phyloP scores from a whole-genome alignment of 2,888 invertebrate species.

The Himalopsyche tibetana region DNA sequence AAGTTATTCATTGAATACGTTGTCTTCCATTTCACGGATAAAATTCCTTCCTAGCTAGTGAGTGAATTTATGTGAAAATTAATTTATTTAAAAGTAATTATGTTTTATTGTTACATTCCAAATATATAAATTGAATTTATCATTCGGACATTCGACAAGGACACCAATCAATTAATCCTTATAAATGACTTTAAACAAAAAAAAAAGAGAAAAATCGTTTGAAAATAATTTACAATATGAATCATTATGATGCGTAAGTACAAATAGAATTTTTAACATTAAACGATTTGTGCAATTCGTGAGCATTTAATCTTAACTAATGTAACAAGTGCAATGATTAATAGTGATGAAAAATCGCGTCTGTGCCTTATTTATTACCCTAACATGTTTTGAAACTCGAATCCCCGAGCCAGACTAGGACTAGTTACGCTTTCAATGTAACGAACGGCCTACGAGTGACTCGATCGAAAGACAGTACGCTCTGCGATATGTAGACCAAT shows the following conservation, averaged over 20 bases:
- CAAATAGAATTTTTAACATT: constrained; percentile 57
- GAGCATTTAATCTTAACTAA: constrained; percentile 55
- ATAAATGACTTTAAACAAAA: constrained; percentile 37
- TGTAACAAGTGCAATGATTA: constrained; percentile 62
- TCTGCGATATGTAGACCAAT: not conserved
- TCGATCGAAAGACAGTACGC: not conserved
- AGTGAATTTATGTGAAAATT: constrained; percentile 47
- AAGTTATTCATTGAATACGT: constrained; percentile 50
- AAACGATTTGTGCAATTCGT: constrained; percentile 60
- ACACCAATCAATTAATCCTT: constrained; percentile 7
- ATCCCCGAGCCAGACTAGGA: constrained; percentile 1
- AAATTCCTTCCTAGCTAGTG: constrained; percentile 52
- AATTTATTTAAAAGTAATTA: constrained; percentile 45
- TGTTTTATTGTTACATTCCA: constrained; percentile 57
- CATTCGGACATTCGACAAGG: not conserved
- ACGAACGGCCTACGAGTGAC: not conserved
- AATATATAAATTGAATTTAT: constrained; percentile 45
- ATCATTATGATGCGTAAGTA: constrained; percentile 54
- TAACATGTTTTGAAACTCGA: constrained; percentile 37
- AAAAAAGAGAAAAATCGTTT: constrained; percentile 49
- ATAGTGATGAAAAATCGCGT: constrained; percentile 52
- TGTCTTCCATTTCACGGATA: constrained; percentile 55
- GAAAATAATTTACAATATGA: constrained; percentile 49
- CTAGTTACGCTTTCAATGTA: not conserved
- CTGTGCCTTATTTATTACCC: constrained; percentile 62